These are phyloP conservation scores for Adelognathus sp. DNA, from an alignment of 2,888 invertebrate genomes.

Conservation along the genomic window DNA sequence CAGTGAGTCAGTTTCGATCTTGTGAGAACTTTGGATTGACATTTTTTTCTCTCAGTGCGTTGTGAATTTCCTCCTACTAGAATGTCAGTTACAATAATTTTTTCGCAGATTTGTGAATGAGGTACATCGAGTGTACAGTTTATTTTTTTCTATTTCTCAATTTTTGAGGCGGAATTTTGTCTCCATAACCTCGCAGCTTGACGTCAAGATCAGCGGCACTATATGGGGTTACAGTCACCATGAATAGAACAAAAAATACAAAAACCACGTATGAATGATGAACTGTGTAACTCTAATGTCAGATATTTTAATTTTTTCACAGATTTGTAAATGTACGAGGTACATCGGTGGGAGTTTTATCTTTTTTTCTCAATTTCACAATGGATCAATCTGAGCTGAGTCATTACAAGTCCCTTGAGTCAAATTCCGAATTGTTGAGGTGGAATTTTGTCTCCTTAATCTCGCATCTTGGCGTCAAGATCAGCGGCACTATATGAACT, in stretches of 20 bases:
- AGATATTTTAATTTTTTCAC: too few species aligned
- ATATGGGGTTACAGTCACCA: slow-evolving; percentile 23
- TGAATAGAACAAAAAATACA: too few species aligned
- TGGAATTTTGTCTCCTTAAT: slow-evolving; percentile 52
- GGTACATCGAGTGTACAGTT: too few species aligned
- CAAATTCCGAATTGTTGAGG: slow-evolving; percentile 15
- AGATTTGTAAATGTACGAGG: too few species aligned
- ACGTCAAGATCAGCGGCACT: slow-evolving; percentile 14
- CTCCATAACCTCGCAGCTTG: slow-evolving; percentile 27
- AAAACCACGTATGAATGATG: slow-evolving; percentile 20
- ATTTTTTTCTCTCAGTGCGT: too few species aligned
- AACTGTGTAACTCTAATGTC: too few species aligned
- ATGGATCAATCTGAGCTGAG: slow-evolving; percentile 7
- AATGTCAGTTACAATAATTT: too few species aligned
- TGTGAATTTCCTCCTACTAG: too few species aligned
- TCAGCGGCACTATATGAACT: slow-evolving; percentile 23
- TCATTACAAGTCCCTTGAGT: slow-evolving; percentile 14
- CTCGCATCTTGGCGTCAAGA: slow-evolving; percentile 4
- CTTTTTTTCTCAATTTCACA: neutral
- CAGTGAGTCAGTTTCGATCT: too few species aligned
- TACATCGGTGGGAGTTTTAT: too few species aligned
- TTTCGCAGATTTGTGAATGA: too few species aligned
- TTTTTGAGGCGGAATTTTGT: slow-evolving; percentile 47
- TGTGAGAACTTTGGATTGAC: too few species aligned
- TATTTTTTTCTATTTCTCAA: neutral